These are phyloP conservation scores for Salpingus planirostris DNA, from an alignment of 2,888 invertebrate genomes.

Conservation along the genomic window DNA sequence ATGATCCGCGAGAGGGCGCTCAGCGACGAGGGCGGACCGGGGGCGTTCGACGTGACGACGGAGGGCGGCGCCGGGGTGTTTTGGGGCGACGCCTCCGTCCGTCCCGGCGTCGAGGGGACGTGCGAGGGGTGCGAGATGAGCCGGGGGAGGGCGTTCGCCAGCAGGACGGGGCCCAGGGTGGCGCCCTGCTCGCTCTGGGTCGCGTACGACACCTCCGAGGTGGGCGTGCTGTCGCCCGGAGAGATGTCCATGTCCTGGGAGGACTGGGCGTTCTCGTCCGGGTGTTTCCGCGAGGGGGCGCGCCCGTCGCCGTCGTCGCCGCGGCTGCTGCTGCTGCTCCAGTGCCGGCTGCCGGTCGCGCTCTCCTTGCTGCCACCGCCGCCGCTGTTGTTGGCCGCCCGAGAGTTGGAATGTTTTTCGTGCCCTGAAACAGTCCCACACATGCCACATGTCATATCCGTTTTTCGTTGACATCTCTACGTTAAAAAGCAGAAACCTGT, in stretches of 20 bases:
- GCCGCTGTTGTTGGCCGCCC: slow-evolving; percentile 40
- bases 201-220: slow-evolving; percentile 67
- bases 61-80: slow-evolving; percentile 30
- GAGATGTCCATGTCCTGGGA: slow-evolving; percentile 90
- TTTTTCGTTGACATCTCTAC: no score
- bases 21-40: slow-evolving; percentile 33
- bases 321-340: slow-evolving; percentile 34
- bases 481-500: no score
- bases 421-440: slow-evolving; percentile 51
- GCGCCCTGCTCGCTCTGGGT: neutral
- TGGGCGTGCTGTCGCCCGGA: slow-evolving; percentile 80
- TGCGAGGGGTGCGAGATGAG: slow-evolving; percentile 53
- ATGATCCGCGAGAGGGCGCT: slow-evolving; percentile 42
- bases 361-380: slow-evolving; percentile 28
- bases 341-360: slow-evolving; percentile 33
- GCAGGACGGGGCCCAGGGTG: slow-evolving; percentile 47
- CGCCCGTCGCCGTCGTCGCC: slow-evolving; percentile 30
- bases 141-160: slow-evolving; percentile 60
- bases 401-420: slow-evolving; percentile 69
- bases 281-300: slow-evolving; percentile 33
- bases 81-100: slow-evolving; percentile 31
- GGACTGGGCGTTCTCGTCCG: slow-evolving; percentile 21
- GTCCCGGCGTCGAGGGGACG: slow-evolving; percentile 32
- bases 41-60: slow-evolving; percentile 38
- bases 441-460: no score